Evolutionary conservation across 2,797 vertebrate genomes (phyloP).

Genomic region (Moxostoma hubbsi): DNA sequence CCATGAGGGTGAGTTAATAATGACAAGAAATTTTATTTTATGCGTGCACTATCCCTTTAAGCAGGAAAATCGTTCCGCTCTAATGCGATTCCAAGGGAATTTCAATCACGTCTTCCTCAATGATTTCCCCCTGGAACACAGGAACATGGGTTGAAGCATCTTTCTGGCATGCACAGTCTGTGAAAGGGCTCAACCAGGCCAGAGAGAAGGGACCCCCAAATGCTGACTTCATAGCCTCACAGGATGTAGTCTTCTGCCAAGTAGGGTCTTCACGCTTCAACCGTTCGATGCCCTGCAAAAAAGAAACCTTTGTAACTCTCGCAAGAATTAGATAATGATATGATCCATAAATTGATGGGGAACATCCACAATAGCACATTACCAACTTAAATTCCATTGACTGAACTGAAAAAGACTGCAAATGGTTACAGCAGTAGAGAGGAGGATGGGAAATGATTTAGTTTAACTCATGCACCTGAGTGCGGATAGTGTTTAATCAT

Average conservation of each 20-base stretch:
- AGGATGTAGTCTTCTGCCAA: conserved; percentile 81
- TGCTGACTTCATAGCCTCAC: conserved; percentile 82
- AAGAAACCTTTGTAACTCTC: conserved; percentile 13
- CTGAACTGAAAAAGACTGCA: conserved; percentile 41
- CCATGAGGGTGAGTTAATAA: no score
- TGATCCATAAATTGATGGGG: neutral
- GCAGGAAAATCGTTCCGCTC: neutral
- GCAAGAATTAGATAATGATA: neutral
- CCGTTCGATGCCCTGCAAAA: conserved; percentile 89
- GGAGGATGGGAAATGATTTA: conserved; percentile 22
- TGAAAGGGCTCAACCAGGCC: conserved; percentile 90
- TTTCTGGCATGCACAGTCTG: conserved; percentile 74
- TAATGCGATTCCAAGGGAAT: conserved; percentile 67
- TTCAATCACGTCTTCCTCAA: conserved; percentile 80
- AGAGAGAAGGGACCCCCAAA: conserved; percentile 85
- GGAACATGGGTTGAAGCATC: conserved; percentile 38
- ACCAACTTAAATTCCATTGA: conserved; percentile 28
- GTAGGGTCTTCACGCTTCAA: conserved; percentile 88
- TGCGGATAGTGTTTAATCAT: conserved; percentile 12
- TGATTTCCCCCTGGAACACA: conserved; percentile 73
- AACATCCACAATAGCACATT: conserved; percentile 10
- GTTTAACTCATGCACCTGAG: conserved; percentile 26
- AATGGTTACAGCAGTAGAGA: conserved; percentile 20
- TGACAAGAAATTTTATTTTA: no score
- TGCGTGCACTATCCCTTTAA: neutral